Percentiles rank a stretch among this genome's conserved stretches.
Evolutionary conservation across 2,113 vertebrate species (phyloP).

Genomic region (Canis aureus): DNA sequence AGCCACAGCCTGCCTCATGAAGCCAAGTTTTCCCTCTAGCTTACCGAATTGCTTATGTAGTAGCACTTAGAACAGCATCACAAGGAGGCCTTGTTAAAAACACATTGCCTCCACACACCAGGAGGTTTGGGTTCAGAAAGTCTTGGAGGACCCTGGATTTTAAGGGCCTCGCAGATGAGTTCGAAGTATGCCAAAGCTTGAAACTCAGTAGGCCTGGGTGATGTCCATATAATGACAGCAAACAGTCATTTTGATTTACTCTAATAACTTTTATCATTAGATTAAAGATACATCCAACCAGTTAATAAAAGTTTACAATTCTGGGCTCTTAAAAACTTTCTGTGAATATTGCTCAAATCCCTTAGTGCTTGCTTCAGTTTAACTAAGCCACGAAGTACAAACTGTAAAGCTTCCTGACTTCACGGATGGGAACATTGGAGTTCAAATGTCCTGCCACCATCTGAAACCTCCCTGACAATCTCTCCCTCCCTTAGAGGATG

Average conservation of each 20-base stretch:
- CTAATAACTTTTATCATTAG: background rate
- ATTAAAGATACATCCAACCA: conserved; percentile 7
- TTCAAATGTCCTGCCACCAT: background rate
- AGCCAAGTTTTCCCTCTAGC: background rate
- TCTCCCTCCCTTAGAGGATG: background rate
- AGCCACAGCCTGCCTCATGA: background rate
- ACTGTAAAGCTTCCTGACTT: background rate
- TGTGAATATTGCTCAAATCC: background rate
- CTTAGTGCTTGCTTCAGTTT: background rate
- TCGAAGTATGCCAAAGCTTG: background rate
- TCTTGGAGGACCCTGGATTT: background rate
- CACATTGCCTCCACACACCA: background rate
- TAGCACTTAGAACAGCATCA: background rate
- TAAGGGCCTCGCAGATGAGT: background rate
- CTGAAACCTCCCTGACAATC: background rate
- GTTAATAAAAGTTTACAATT: conserved; percentile 22
- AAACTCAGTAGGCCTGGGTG: background rate
- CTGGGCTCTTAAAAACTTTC: background rate
- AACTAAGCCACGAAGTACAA: background rate
- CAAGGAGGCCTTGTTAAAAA: background rate
- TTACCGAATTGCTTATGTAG: conserved; percentile 13
- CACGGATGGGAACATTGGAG: background rate
- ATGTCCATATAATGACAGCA: background rate
- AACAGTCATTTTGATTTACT: conserved; percentile 9
- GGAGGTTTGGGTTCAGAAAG: background rate